phyloP scores from a whole-genome alignment of 53 echinoderm and acorn worm species.

The Stichopus horrens region DNA sequence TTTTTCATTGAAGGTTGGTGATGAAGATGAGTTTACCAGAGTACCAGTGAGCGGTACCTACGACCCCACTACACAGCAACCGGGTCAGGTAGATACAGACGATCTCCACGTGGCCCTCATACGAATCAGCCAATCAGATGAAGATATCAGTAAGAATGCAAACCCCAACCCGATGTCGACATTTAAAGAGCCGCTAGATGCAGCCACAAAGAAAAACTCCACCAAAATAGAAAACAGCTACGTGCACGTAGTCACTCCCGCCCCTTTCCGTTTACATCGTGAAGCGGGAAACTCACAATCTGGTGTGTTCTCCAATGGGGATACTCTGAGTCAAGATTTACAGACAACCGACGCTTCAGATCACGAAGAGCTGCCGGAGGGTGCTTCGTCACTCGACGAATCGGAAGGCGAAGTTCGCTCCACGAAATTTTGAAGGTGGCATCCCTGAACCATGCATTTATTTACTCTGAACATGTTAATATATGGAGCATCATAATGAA shows the following conservation, averaged over 20 bases:
- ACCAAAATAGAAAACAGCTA: background rate
- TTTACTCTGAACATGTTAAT: no score
- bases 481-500: no score
- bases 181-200: conserved; percentile 14
- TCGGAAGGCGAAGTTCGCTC: conserved; percentile 30
- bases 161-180: conserved; percentile 28
- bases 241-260: background rate
- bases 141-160: background rate
- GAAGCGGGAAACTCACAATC: background rate
- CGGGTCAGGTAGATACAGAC: conserved; percentile 17
- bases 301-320: background rate
- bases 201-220: background rate
- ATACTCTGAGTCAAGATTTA: background rate
- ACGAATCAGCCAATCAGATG: conserved; percentile 27
- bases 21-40: background rate
- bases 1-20: background rate
- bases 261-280: background rate
- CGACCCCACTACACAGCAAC: conserved; percentile 18
- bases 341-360: background rate
- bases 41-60: conserved; percentile 15
- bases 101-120: conserved; percentile 43
- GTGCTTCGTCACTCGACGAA: conserved; percentile 17
- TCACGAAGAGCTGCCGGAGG: background rate
- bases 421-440: background rate
- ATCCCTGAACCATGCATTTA: no score